Conservation (phyloP, 2,888 invertebrate species). For the Lepidonotus clava region DNA sequence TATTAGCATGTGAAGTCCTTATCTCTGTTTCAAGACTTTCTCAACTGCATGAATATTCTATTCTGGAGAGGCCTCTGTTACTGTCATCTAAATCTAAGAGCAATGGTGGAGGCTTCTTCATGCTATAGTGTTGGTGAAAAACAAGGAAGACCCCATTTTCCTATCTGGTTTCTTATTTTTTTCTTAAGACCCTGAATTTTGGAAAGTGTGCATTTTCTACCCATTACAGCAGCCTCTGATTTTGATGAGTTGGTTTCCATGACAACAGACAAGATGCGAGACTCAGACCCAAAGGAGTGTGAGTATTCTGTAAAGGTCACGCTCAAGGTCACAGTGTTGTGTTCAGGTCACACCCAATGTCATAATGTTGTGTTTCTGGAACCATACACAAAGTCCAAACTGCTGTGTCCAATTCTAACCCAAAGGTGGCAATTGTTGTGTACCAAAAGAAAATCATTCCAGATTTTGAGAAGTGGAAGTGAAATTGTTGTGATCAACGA, state of each 20-base stretch:
- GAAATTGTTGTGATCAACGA: no score
- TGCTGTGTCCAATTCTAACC: no score
- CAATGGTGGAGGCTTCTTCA: no score
- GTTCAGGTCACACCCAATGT: slow-evolving; percentile 9
- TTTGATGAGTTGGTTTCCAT: slow-evolving; percentile 54
- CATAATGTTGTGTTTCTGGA: no score
- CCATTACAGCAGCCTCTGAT: slow-evolving; percentile 51
- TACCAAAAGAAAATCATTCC: no score
- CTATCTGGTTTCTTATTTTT: background rate
- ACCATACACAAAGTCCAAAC: no score
- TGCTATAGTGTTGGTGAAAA: background rate
- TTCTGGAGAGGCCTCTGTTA: background rate
- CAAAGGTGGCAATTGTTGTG: no score
- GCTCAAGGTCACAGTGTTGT: slow-evolving; percentile 37
- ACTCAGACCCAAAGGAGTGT: slow-evolving; percentile 51
- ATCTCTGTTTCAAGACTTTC: background rate
- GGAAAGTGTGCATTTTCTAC: slow-evolving; percentile 43
- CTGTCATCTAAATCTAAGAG: background rate
- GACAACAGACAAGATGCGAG: slow-evolving; percentile 51
- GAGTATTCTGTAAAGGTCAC: slow-evolving; percentile 30
- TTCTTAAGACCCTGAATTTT: slow-evolving; percentile 36
- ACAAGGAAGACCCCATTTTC: background rate
- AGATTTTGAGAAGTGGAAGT: no score
- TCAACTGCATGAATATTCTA: background rate
- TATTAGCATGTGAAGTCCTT: background rate